Evolutionary conservation across 2,888 invertebrate species (phyloP), one percentile per base, ranked within the genome.

Genomic region (Cryptus viduatorius): DNA sequence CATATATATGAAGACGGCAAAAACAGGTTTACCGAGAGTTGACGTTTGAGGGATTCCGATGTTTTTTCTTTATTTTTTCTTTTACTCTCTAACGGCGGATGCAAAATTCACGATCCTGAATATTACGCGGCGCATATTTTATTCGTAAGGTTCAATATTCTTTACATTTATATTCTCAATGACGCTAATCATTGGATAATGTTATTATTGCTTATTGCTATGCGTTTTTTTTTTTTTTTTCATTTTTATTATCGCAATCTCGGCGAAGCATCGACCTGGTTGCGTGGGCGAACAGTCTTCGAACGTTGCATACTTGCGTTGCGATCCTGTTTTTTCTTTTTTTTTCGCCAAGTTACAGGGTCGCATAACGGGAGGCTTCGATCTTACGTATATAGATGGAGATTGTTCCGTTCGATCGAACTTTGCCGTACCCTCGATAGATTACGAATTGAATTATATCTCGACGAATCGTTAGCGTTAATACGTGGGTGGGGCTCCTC

Each of bases 1-100:
- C 44, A 50, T 37, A 31, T 31, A 48, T 83, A 76, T 82, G 82
- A 78, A 84, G 82, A 84, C 85, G 82, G 76, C 64, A 86, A 59
- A 87, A 87, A 88, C 88, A 86, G 88, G 86, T 88, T 86, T 85
- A 71, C 84, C 85, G 72, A 24, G 59, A 78, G 76, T 78, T 79
- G 81, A 73, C 72, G 80, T 86, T 82, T 67, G 83, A 86, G 61
- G 83, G 83, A 81, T 81, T 78, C 78, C 67, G 42, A 76, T 72
- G 50, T 71, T 75, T 29, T 4, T 12, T 10, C 24, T 24, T 59
- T 29, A 12, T 14, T 10, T 29, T 0, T 14, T 29, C 14, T 12
- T 16, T 37, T 48, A 56, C 8, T 29, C 24, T 46, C 12, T 46
- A 59, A 37, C 37, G 37, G 29, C 29, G 29, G 4, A 59, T 24